Evolutionary conservation across 2,888 invertebrate genomes (phyloP), one percentile per base, ranked within the genome.

Genomic region (Heterodera filipjevi): DNA sequence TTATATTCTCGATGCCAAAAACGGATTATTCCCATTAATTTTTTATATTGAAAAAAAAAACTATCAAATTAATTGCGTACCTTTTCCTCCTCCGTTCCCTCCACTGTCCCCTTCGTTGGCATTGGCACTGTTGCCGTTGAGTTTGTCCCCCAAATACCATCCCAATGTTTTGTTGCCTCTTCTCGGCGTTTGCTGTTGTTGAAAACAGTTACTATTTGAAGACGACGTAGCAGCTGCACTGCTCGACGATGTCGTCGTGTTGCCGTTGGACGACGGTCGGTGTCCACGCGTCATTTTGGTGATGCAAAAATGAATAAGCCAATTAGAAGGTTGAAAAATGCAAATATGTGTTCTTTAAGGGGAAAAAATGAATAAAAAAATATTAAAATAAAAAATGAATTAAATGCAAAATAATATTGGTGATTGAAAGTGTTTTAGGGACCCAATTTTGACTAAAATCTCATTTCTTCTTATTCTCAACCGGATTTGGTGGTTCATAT

Each of bases 141-240:
- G 46, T 59, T 68, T 79, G 35, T 81, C 82, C 16, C 59, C 76
- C 27, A 83, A 32, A 70, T 73, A 82, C 82, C 82, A 83, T 22
- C 82, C 81, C 76, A 83, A 68, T 19, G 82, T 81, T 72, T 79
- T 81, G 81, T 82, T 82, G n/a, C 83, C 83, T 30, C 82, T 78
- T 35, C 81, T 71, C 53, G 71, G 46, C 27, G 59, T 78, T 75
- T 64, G 78, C n/a, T 80, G 76, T 12, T 66, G 76, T 59, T 32
- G 68, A 16, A 27, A 27, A 27, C 27, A 27, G 59, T 59, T 59
- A 75, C 64, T 49, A 33, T 16, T 59, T 59, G 59, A 59, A 59
- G 59, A 59, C n/a, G 72, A 53, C 46, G 72, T 32, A 10, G 72
- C 75, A 75, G 59, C 64, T 19, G 75, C 49, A 75, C 64, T 75